Evolutionary conservation across 2,888 invertebrate species (phyloP).

Genomic region (Tenthredo mesomela): DNA sequence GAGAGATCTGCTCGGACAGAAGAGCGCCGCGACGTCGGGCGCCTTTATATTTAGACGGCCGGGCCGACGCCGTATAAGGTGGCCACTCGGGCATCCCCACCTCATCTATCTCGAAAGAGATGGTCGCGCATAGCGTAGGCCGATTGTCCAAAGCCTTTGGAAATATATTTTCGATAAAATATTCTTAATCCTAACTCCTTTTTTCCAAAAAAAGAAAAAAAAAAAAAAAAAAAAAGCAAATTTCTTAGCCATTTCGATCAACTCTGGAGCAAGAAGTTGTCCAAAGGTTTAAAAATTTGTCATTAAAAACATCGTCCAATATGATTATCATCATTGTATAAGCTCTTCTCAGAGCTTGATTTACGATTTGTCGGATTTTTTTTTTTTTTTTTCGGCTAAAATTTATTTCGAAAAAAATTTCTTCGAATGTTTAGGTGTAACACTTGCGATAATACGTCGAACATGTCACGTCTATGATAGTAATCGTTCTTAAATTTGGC

Average conservation of each 20-base stretch:
- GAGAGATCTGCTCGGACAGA: constrained; percentile 66
- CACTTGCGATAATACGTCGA: background rate
- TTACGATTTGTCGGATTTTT: background rate
- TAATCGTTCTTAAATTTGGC: constrained; percentile 49
- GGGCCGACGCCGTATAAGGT: constrained; percentile 77
- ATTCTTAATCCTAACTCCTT: background rate
- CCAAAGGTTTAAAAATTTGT: background rate
- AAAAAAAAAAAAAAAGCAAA: background rate
- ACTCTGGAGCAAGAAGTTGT: background rate
- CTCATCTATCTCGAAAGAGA: constrained; percentile 57
- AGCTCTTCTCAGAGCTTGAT: background rate
- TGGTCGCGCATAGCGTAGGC: constrained; percentile 50
- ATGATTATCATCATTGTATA: background rate
- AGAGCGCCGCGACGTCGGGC: constrained; percentile 70
- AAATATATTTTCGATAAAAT: constrained; percentile 7
- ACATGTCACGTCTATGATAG: constrained; percentile 34
- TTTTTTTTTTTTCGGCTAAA: background rate
- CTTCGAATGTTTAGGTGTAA: background rate
- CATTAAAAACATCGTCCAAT: background rate
- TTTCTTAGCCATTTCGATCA: background rate
- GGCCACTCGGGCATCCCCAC: constrained; percentile 67
- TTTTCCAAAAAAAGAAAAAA: background rate
- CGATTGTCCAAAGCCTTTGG: constrained; percentile 26
- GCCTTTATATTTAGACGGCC: constrained; percentile 78
- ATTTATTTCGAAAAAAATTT: background rate